Conservation (phyloP, 2,113 vertebrate species). For the Vulpes vulpes region DNA sequence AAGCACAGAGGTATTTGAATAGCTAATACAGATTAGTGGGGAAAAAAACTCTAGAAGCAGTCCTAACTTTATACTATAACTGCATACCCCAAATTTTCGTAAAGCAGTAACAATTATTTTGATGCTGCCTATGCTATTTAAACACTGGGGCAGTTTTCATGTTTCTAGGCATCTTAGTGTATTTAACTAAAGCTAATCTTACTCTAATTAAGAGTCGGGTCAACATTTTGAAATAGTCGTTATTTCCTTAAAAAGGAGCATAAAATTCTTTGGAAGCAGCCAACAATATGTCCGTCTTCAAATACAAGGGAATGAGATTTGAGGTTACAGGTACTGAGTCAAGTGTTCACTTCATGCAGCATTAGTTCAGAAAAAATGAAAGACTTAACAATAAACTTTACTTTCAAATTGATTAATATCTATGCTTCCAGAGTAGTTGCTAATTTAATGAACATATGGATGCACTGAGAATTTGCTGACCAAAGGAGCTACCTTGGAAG, state of each 20-base stretch:
- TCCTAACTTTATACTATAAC: not conserved
- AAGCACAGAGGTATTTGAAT: slow-evolving; percentile 65
- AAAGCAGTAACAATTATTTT: not conserved
- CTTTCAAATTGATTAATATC: not conserved
- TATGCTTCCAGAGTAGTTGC: not conserved
- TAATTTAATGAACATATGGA: not conserved
- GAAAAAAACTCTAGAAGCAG: not conserved
- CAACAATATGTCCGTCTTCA: not conserved
- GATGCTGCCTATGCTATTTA: not conserved
- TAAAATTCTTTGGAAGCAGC: not conserved
- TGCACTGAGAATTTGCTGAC: not conserved
- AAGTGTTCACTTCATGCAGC: not conserved
- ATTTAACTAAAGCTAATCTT: not conserved
- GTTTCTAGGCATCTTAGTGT: not conserved
- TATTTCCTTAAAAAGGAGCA: not conserved
- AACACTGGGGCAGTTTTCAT: not conserved
- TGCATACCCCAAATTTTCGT: not conserved
- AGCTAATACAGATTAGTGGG: not conserved
- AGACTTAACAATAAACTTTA: not conserved
- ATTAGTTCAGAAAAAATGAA: not conserved
- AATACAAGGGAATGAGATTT: not conserved
- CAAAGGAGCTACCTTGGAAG: not conserved
- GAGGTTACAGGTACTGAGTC: not conserved
- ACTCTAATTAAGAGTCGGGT: not conserved
- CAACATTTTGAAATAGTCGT: not conserved